A percentile compares a stretch with the other conserved stretches of the same genome.
Conservation (phyloP, 2,797 vertebrate genomes). For the Coregonus ussuriensis region DNA sequence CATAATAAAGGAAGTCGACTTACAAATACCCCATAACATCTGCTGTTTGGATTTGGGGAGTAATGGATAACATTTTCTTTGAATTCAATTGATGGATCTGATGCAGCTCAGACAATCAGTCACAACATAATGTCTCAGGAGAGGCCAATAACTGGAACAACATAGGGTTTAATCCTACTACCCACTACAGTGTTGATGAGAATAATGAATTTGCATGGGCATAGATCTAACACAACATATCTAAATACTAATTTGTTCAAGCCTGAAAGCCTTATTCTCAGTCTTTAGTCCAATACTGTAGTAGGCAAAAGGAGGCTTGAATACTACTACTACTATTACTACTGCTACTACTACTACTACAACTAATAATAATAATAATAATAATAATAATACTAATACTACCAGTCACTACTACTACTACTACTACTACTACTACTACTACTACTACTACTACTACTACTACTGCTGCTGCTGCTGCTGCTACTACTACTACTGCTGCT, state of each 20-base stretch:
- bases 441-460: too few relatives aligned
- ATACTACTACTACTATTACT: background rate
- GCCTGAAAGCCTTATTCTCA: conserved; percentile 42
- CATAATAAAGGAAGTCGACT: conserved; percentile 78
- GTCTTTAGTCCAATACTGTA: conserved; percentile 15
- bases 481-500: too few relatives aligned
- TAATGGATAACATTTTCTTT: conserved; percentile 78
- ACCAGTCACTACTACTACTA: too few relatives aligned
- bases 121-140: conserved; percentile 74
- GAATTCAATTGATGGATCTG: conserved; percentile 78
- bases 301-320: conserved; percentile 8
- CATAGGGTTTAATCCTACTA: conserved; percentile 74
- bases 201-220: conserved; percentile 68
- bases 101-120: conserved; percentile 75
- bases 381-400: too few relatives aligned
- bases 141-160: conserved; percentile 77
- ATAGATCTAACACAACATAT: conserved; percentile 55
- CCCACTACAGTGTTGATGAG: conserved; percentile 52
- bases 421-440: too few relatives aligned
- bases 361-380: too few relatives aligned
- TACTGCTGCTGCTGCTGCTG: too few relatives aligned
- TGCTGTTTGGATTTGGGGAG: conserved; percentile 68
- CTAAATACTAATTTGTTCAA: conserved; percentile 61
- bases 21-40: conserved; percentile 76
- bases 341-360: too few relatives aligned